These are phyloP conservation scores for Poeciliopsis paucimaculata DNA, from an alignment of 2,797 vertebrate genomes.

Conservation along the genomic window DNA sequence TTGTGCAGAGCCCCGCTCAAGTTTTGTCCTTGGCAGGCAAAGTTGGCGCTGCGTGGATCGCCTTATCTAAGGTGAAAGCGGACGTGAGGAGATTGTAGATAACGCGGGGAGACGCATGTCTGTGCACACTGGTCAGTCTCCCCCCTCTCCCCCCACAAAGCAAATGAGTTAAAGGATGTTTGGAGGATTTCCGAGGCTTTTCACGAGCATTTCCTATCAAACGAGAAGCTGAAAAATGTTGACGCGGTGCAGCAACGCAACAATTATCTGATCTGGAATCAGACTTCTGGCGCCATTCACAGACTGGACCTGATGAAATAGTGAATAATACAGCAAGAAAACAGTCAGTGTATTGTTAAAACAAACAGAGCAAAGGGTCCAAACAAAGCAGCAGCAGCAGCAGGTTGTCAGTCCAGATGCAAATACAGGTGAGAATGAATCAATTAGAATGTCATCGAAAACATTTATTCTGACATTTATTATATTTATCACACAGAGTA, in stretches of 20 bases:
- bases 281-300: neutral
- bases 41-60: slow-evolving; percentile 50
- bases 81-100: slow-evolving; percentile 58
- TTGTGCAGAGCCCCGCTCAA: slow-evolving; percentile 32
- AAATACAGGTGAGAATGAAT: neutral
- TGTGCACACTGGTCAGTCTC: neutral
- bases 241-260: neutral
- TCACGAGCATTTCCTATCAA: neutral
- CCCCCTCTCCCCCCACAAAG: too few species aligned
- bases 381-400: neutral
- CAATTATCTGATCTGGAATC: neutral
- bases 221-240: neutral
- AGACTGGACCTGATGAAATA: neutral
- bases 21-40: slow-evolving; percentile 65
- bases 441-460: neutral
- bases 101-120: slow-evolving; percentile 41
- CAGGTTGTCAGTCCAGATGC: neutral
- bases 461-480: neutral
- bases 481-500: neutral
- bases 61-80: slow-evolving; percentile 39
- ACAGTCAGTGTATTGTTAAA: neutral
- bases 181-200: neutral
- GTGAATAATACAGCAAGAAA: neutral
- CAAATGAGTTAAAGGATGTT: neutral
- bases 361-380: neutral